phyloP scores from a whole-genome alignment of 1,140 invertebrate genomes.

The Drosophila parvula region DNA sequence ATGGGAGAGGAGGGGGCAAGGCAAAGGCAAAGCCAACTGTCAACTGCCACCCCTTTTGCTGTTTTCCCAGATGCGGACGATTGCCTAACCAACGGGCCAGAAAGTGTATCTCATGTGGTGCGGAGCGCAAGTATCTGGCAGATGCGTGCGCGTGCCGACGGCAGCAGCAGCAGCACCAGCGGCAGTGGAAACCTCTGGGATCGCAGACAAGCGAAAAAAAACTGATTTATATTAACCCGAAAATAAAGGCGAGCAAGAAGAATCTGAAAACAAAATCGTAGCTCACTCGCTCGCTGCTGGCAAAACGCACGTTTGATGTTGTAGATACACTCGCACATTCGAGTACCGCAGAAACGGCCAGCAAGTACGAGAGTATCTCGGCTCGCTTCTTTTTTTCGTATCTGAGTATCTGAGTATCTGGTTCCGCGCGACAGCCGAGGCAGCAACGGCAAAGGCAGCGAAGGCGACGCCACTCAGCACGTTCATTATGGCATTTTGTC shows the following conservation, averaged over 20 bases:
- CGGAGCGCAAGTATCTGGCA: conserved; percentile 61
- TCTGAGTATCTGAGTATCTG: conserved; percentile 46
- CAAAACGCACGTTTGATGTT: conserved; percentile 75
- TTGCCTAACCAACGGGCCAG: conserved; percentile 64
- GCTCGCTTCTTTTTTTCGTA: conserved; percentile 22
- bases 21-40: not conserved
- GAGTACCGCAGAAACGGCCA: conserved; percentile 35
- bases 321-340: conserved; percentile 66
- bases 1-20: not conserved
- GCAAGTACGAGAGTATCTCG: conserved; percentile 74
- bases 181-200: conserved; percentile 6
- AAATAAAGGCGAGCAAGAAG: conserved; percentile 41
- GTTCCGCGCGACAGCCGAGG: conserved; percentile 59
- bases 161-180: not conserved
- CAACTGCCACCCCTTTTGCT: conserved; percentile 30
- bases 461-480: conserved; percentile 72
- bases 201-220: conserved; percentile 28
- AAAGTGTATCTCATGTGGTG: conserved; percentile 37
- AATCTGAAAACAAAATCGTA: conserved; percentile 53
- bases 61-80: conserved; percentile 50
- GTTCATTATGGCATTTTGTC: conserved; percentile 82
- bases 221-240: conserved; percentile 78
- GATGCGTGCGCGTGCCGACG: conserved; percentile 64
- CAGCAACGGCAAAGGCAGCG: conserved; percentile 5
- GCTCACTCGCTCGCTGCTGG: conserved; percentile 3